A percentile compares a stretch with the other conserved stretches of the same genome.
Conservation (phyloP, 1,140 invertebrate genomes). For the Aphis craccivora region DNA sequence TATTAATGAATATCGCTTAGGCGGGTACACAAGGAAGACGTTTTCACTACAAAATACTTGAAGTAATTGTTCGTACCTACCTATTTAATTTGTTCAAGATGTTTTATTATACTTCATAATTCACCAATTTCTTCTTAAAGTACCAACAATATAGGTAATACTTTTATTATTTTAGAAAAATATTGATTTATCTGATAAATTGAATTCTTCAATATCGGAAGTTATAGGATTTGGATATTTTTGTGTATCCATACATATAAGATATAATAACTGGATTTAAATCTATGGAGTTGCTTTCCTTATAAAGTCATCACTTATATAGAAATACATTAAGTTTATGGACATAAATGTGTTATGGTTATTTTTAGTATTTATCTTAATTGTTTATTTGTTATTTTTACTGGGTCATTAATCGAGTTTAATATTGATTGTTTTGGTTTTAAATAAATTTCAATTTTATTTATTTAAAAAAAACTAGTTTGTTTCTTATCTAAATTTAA, state of each 20-base stretch:
- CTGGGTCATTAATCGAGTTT: neutral
- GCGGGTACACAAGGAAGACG: neutral
- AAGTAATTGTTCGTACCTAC: neutral
- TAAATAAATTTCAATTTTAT: neutral
- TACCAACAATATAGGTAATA: neutral
- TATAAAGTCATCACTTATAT: neutral
- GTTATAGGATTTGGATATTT: neutral
- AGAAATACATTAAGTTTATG: neutral
- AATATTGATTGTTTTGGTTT: neutral
- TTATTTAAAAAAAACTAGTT: neutral
- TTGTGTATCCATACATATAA: neutral
- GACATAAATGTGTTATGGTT: neutral
- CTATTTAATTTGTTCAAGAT: neutral
- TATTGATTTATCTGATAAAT: neutral
- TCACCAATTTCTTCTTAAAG: neutral
- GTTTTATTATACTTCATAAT: too few species aligned
- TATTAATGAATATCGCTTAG: neutral
- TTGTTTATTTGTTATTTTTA: neutral
- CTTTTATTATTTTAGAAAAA: neutral
- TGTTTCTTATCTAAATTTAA: neutral
- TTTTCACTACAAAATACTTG: neutral
- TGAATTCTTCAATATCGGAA: too few species aligned
- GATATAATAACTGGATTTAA: neutral
- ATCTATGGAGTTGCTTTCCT: neutral
- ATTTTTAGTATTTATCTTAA: constrained; percentile 7